These are phyloP conservation scores for Protodeltote pygarga DNA, from an alignment of 2,888 invertebrate species.

Conservation along the genomic window DNA sequence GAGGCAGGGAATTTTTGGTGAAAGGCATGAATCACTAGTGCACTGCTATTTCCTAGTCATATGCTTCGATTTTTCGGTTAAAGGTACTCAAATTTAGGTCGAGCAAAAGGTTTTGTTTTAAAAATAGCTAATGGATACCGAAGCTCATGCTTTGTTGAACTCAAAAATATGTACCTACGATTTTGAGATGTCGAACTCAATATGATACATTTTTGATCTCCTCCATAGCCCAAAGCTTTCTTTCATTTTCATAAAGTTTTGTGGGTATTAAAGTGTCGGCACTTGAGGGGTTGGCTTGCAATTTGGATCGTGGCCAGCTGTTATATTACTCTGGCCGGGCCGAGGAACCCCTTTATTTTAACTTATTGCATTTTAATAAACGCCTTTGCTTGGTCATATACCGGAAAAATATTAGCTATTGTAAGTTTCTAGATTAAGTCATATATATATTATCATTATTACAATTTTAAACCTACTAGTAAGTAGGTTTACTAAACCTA, in stretches of 20 bases:
- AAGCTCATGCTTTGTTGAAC: no score
- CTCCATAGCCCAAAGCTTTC: conserved; percentile 40
- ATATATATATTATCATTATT: no score
- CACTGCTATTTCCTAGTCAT: no score
- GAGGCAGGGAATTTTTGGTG: no score
- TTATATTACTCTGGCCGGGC: conserved; percentile 57
- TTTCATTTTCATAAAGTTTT: conserved; percentile 76
- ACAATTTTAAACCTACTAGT: no score
- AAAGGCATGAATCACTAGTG: no score
- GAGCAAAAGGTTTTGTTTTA: no score
- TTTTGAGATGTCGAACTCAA: neutral
- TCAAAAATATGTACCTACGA: no score
- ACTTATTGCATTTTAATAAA: conserved; percentile 70
- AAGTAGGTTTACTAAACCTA: no score
- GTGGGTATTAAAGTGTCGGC: conserved; percentile 71
- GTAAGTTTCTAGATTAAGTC: neutral
- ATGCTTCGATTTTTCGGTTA: no score
- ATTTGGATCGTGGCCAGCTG: conserved; percentile 69
- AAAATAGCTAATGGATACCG: no score
- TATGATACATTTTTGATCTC: conserved; percentile 9
- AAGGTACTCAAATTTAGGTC: no score
- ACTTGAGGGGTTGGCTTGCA: conserved; percentile 58
- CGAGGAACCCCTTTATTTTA: conserved; percentile 62
- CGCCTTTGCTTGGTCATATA: conserved; percentile 32
- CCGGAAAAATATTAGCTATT: conserved; percentile 4